Conservation (phyloP, 2,113 vertebrate species). For the Chionis minor region DNA sequence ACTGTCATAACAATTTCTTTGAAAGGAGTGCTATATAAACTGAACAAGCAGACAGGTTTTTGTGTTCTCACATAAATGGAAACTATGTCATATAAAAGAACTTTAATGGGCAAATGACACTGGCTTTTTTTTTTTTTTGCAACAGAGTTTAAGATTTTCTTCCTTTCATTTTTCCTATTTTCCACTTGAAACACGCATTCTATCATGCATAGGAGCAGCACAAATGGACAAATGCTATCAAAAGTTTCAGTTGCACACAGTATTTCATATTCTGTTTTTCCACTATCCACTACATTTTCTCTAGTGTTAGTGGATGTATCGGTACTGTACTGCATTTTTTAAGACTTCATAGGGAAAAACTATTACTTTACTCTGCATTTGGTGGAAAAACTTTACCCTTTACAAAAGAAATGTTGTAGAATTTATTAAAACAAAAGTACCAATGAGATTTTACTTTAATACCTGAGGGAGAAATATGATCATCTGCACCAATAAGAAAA, state of each 20-base stretch:
- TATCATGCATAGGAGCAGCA: neutral
- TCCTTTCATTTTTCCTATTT: slow-evolving; percentile 9
- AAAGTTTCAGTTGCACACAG: neutral
- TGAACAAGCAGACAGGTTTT: slow-evolving; percentile 34
- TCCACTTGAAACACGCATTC: slow-evolving; percentile 28
- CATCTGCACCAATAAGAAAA: slow-evolving; percentile 59
- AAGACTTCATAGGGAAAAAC: neutral
- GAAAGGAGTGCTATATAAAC: slow-evolving; percentile 4
- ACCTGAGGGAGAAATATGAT: slow-evolving; percentile 64
- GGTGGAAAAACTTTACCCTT: neutral
- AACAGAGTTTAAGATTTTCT: slow-evolving; percentile 30
- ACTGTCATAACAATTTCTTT: slow-evolving; percentile 33
- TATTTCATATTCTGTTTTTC: neutral
- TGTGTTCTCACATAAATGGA: slow-evolving; percentile 42
- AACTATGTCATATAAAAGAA: slow-evolving; percentile 29
- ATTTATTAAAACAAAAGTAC: slow-evolving; percentile 65
- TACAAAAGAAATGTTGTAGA: slow-evolving; percentile 52
- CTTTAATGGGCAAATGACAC: slow-evolving; percentile 38
- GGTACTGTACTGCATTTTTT: neutral
- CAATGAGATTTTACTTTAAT: slow-evolving; percentile 61
- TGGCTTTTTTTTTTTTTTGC: neutral
- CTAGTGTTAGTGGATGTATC: neutral
- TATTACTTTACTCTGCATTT: neutral
- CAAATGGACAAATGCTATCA: neutral
- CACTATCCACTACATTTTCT: neutral